Evolutionary conservation across 2,888 invertebrate species (phyloP).

Genomic region (Netelia virgata): DNA sequence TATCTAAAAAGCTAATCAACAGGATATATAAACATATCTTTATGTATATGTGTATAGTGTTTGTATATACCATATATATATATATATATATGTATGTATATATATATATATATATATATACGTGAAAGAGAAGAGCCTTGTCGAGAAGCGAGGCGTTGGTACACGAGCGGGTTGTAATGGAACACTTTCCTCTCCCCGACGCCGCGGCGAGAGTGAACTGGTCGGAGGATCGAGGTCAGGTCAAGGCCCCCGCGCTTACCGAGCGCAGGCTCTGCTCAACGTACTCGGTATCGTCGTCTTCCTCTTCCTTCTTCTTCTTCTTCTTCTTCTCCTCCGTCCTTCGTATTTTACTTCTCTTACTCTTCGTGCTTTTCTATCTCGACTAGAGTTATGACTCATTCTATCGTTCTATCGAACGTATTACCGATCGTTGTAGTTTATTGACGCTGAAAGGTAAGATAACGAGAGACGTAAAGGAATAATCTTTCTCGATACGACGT

Average conservation of each 20-base stretch:
- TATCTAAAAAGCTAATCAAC: slow-evolving; percentile 51
- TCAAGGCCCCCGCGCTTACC: slow-evolving; percentile 82
- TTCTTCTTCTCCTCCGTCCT: slow-evolving; percentile 15
- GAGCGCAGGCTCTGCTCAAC: slow-evolving; percentile 73
- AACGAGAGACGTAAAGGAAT: background rate
- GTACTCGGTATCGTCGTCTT: slow-evolving; percentile 44
- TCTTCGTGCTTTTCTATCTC: slow-evolving; percentile 20
- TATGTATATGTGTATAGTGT: slow-evolving; percentile 1
- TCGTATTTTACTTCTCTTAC: slow-evolving; percentile 29
- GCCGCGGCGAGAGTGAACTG: slow-evolving; percentile 84
- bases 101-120: slow-evolving; percentile 6
- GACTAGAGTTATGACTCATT: slow-evolving; percentile 5
- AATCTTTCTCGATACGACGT: background rate
- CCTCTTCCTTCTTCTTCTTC: slow-evolving; percentile 27
- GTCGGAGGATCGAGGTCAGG: slow-evolving; percentile 84
- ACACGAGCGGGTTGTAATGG: slow-evolving; percentile 77
- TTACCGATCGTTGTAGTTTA: no score
- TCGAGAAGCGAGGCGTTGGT: slow-evolving; percentile 56
- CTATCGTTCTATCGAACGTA: no score
- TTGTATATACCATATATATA: background rate
- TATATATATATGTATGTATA: slow-evolving; percentile 3
- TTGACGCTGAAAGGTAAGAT: no score
- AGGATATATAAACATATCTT: background rate
- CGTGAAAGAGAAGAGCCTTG: slow-evolving; percentile 46
- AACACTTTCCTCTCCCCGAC: slow-evolving; percentile 84